These are phyloP conservation scores for Ladona fulva DNA, from an alignment of 1,140 invertebrate genomes.

Conservation along the genomic window DNA sequence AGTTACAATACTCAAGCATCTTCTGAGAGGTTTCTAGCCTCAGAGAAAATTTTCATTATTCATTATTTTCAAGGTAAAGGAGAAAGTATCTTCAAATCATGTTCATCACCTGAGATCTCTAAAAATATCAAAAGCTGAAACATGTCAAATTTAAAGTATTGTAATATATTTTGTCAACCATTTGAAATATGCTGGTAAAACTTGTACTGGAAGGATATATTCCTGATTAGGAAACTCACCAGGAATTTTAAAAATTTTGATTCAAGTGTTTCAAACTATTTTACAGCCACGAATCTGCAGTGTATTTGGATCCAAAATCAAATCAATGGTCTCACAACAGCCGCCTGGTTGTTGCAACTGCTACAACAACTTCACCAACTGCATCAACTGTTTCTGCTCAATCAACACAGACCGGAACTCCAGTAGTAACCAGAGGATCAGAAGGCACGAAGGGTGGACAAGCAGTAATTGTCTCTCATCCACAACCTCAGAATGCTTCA, in stretches of 20 bases:
- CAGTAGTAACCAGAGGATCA: neutral
- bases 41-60: too few relatives aligned
- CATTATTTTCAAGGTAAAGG: too few relatives aligned
- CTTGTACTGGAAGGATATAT: too few relatives aligned
- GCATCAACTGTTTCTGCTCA: constrained; percentile 18
- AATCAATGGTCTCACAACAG: constrained; percentile 28
- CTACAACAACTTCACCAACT: neutral
- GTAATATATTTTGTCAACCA: too few relatives aligned
- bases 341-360: constrained; percentile 23
- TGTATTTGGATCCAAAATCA: constrained; percentile 31
- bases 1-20: too few relatives aligned
- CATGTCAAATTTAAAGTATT: too few relatives aligned
- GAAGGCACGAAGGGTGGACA: neutral
- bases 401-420: constrained; percentile 20
- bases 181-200: too few relatives aligned
- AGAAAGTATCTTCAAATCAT: too few relatives aligned
- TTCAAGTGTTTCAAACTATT: constrained; percentile 12
- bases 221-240: too few relatives aligned
- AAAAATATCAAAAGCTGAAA: too few relatives aligned
- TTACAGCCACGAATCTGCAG: constrained; percentile 29
- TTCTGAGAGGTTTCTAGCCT: too few relatives aligned
- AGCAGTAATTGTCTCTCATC: neutral
- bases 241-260: constrained; percentile 14
- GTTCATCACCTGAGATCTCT: too few relatives aligned
- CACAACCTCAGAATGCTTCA: constrained; percentile 21